phyloP scores from a whole-genome alignment of 2,113 vertebrate genomes.

The Melierax canorus region DNA sequence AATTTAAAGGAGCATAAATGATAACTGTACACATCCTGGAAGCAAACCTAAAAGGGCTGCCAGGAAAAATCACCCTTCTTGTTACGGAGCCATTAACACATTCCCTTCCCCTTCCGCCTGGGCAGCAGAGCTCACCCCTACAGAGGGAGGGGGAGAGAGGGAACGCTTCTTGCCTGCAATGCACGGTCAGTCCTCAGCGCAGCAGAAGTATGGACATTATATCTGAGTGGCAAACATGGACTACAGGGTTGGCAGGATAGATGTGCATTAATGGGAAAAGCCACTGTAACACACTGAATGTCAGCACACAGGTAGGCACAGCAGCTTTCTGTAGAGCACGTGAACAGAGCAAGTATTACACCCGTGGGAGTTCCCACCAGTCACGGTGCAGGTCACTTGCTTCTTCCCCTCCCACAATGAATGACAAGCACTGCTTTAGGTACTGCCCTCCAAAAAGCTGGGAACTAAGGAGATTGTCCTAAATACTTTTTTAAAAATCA shows the following conservation, averaged over 20 bases:
- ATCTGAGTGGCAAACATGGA: not conserved
- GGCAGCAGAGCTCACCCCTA: not conserved
- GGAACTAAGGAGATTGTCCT: not conserved
- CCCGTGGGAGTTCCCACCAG: not conserved
- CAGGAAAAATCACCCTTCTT: not conserved
- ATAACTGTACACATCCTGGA: not conserved
- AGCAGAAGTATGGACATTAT: not conserved
- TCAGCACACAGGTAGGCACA: not conserved
- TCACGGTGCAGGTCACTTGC: not conserved
- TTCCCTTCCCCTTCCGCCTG: not conserved
- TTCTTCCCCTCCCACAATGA: not conserved
- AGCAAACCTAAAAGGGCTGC: not conserved
- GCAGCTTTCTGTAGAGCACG: not conserved
- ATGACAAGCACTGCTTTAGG: rapidly evolving
- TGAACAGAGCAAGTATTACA: not conserved
- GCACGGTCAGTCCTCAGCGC: not conserved
- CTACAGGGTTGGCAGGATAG: not conserved
- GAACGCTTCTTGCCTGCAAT: not conserved
- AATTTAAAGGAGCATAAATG: conserved; percentile 10
- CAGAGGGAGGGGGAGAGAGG: too few species aligned
- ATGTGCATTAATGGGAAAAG: not conserved
- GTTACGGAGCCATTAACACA: not conserved
- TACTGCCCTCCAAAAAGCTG: not conserved
- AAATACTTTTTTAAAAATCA: not conserved
- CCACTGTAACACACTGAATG: rapidly evolving